phyloP scores from a whole-genome alignment of 2,888 invertebrate species.

The Strigamia crassipes region DNA sequence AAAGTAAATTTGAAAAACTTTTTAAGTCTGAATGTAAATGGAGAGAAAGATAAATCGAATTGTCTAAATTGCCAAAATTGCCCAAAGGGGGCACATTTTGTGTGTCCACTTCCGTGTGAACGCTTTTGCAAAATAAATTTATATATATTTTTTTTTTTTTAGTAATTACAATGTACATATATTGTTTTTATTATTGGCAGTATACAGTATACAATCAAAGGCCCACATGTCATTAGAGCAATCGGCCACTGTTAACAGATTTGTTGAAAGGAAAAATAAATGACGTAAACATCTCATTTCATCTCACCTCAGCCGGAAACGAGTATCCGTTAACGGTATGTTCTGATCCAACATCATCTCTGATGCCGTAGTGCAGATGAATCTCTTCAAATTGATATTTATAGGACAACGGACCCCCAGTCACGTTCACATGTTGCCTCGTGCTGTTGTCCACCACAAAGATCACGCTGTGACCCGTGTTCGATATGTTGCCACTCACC shows the following conservation, averaged over 20 bases:
- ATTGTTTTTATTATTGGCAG: no score
- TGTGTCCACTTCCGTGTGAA: no score
- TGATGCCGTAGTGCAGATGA: slow-evolving; percentile 91
- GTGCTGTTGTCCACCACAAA: slow-evolving; percentile 78
- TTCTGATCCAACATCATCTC: slow-evolving; percentile 90
- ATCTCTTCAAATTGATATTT: slow-evolving; percentile 94
- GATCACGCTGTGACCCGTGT: slow-evolving; percentile 92
- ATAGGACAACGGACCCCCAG: slow-evolving; percentile 94
- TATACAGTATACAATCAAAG: no score
- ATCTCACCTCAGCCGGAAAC: slow-evolving; percentile 91
- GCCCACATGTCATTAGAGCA: no score
- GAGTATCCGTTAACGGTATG: slow-evolving; percentile 92
- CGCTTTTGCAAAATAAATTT: no score
- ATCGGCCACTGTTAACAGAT: no score
- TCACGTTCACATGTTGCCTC: slow-evolving; percentile 75
- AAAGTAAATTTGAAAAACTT: background rate
- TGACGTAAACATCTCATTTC: background rate
- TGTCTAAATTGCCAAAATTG: no score
- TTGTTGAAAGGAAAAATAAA: background rate
- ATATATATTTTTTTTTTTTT: no score
- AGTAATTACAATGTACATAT: no score
- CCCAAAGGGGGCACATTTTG: no score
- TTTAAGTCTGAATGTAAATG: no score
- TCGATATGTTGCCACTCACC: slow-evolving; percentile 75
- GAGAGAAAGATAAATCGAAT: no score